A percentile compares a stretch with the other conserved stretches of the same genome.
These are phyloP conservation scores for Myripristis murdjan DNA, from an alignment of 2,797 vertebrate genomes.

Conservation along the genomic window DNA sequence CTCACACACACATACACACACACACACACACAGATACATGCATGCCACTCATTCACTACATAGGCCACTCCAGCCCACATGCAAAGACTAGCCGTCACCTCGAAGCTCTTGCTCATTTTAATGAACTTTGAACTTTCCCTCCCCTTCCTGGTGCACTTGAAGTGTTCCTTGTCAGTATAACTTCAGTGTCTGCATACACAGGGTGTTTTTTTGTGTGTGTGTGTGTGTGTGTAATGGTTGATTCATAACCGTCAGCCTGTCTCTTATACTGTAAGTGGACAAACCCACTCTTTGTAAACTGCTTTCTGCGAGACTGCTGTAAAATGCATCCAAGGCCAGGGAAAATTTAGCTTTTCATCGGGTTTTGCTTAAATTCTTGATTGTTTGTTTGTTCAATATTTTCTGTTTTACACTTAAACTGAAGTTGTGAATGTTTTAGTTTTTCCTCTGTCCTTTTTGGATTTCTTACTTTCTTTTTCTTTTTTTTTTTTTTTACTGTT, in stretches of 20 bases:
- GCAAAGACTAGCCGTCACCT: constrained; percentile 70
- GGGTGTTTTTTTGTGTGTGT: constrained; percentile 26
- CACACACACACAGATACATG: constrained; percentile 38
- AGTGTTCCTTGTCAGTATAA: constrained; percentile 51
- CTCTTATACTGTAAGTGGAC: constrained; percentile 41
- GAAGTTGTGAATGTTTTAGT: constrained; percentile 57
- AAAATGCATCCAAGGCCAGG: constrained; percentile 12
- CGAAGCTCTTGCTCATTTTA: constrained; percentile 79
- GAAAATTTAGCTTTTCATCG: constrained; percentile 14
- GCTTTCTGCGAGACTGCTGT: constrained; percentile 39
- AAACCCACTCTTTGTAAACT: constrained; percentile 29
- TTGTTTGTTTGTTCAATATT: constrained; percentile 30
- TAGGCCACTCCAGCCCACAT: constrained; percentile 63
- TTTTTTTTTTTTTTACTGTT: constrained; percentile 18
- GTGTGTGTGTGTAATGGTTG: too few species aligned
- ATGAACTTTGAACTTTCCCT: constrained; percentile 67
- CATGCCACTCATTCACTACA: constrained; percentile 73
- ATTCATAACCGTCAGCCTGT: constrained; percentile 51
- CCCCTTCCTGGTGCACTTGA: constrained; percentile 42
- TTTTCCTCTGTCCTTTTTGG: background rate
- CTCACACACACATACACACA: constrained; percentile 35
- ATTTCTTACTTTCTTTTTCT: too few species aligned
- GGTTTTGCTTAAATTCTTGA: constrained; percentile 31
- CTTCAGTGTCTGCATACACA: constrained; percentile 53
- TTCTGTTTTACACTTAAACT: constrained; percentile 11